These are phyloP conservation scores for Schizopygopsis malacanthus DNA, from an alignment of 2,797 vertebrate species.

Conservation along the genomic window DNA sequence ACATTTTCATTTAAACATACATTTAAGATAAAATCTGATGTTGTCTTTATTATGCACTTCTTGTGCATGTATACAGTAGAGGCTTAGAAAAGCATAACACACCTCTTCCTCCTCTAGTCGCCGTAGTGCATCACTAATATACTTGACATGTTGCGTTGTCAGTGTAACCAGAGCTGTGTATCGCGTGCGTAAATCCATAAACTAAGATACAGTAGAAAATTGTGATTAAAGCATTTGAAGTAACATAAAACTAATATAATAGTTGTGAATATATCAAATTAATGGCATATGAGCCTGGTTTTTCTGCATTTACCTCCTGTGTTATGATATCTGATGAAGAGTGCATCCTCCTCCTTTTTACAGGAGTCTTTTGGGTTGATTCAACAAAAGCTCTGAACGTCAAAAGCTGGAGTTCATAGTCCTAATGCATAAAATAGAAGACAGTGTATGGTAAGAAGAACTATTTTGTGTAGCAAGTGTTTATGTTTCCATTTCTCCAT, in stretches of 20 bases:
- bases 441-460: neutral
- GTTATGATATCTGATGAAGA: slow-evolving; percentile 95
- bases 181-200: slow-evolving; percentile 96
- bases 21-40: neutral
- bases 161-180: slow-evolving; percentile 96
- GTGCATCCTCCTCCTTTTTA: slow-evolving; percentile 91
- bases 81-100: neutral
- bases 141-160: slow-evolving; percentile 97
- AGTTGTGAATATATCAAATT: neutral
- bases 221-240: neutral
- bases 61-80: neutral
- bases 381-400: slow-evolving; percentile 96
- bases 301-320: slow-evolving; percentile 85
- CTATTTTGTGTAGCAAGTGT: neutral
- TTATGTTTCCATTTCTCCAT: neutral
- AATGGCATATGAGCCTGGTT: neutral
- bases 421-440: slow-evolving; percentile 72
- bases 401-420: slow-evolving; percentile 98
- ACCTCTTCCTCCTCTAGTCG: slow-evolving; percentile 97
- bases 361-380: slow-evolving; percentile 91
- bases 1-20: neutral
- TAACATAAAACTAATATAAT: neutral
- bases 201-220: slow-evolving; percentile 73
- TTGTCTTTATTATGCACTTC: neutral
- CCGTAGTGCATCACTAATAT: slow-evolving; percentile 94